Evolutionary conservation across 1,140 invertebrate genomes (phyloP), one percentile per base, ranked within the genome.

Genomic region (Nebria ingens): DNA sequence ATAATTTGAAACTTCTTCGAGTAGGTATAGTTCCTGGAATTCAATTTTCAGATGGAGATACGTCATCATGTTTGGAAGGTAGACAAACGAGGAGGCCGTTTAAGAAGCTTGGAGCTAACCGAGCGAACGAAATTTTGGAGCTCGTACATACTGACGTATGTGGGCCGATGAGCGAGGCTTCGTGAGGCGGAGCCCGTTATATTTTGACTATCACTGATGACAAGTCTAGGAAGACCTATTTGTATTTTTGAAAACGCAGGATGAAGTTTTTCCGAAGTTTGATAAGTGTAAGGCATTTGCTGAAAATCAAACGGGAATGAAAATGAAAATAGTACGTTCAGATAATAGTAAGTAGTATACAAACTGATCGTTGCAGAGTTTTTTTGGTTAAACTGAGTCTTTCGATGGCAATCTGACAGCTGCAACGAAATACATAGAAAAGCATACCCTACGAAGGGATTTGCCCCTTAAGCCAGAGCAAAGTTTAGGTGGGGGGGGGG

Each of bases 181-280:
- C 58, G 9, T 53, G 29, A 34, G 40, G 64, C 55, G 62, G 63
- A 20, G 57, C 62, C 19, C 60, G 55, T 12, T 74, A 73, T 52
- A 61, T 71, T 52, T 34, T 74, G 9, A 64, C 62, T 1, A 61
- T 73, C 9, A 67, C 69, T 52, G 71, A 74, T 61, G 70, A 73
- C 42, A 58, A 51, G 23, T 63, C 66, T 2, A 61, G 64, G 38
- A 70, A 67, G 55, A 57, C 59, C 25, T 34, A 45, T 23, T 60
- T 61, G 1, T 71, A 69, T 57, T 51, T 65, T 23, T 19, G 71
- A 15, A 59, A 65, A 59, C 54, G 4, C 72, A 71, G 59, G 42
- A 40, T 53, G 59, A 67, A 56, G 59, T 62, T 2, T 53, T 61
- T 9, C 23, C 56, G 11, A 56, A 52, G 51, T 58, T 64, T 13